Conservation (phyloP, 2,888 invertebrate genomes). For the Limnephilus rhombicus region DNA sequence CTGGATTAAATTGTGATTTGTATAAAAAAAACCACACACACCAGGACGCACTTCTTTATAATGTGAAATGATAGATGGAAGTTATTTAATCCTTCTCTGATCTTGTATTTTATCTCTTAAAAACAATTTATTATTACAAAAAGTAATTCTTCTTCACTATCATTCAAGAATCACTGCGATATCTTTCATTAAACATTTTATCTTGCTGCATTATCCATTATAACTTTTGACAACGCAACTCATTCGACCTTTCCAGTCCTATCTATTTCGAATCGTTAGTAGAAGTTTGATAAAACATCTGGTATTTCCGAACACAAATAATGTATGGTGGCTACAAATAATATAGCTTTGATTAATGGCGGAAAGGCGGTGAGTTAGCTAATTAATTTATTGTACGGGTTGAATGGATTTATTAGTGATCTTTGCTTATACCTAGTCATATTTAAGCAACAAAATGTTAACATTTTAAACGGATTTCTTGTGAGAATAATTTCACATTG, state of each 20-base stretch:
- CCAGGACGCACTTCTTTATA: too few relatives aligned
- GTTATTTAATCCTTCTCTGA: too few relatives aligned
- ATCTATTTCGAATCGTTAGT: neutral
- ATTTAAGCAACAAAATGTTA: neutral
- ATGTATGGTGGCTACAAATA: neutral
- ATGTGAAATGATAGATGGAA: too few relatives aligned
- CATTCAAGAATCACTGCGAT: neutral
- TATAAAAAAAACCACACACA: too few relatives aligned
- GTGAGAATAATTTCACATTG: too few relatives aligned
- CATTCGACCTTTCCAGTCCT: neutral
- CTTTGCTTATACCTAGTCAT: neutral
- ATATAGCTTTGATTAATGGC: neutral
- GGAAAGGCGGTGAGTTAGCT: neutral
- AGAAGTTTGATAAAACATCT: neutral
- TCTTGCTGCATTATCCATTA: neutral
- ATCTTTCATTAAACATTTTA: neutral
- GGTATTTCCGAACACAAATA: neutral
- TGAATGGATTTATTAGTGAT: neutral
- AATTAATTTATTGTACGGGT: neutral
- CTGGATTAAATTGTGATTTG: too few relatives aligned
- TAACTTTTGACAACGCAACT: neutral
- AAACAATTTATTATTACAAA: neutral
- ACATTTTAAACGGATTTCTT: neutral
- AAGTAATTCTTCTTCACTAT: neutral
- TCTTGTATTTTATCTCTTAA: neutral